Percentiles rank a stretch among this genome's conserved stretches.
Evolutionary conservation across 2,797 vertebrate species (phyloP).

Genomic region (Cetoscarus ocellatus): DNA sequence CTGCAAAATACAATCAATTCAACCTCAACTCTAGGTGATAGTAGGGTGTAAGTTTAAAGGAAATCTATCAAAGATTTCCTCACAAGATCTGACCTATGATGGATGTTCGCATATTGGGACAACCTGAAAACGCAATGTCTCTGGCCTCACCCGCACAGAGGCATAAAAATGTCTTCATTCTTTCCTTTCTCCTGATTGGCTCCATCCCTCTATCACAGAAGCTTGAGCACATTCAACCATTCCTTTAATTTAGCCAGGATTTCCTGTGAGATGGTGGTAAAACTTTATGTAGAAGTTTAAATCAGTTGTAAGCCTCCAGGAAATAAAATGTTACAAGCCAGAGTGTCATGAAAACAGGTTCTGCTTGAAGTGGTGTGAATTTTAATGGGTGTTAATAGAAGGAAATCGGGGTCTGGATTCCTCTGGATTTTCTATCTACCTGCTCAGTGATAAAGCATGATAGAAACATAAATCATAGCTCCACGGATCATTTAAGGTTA

Average conservation of each 20-base stretch:
- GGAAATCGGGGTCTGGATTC: slow-evolving; percentile 10
- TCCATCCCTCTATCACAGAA: too few species aligned
- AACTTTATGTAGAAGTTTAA: background rate
- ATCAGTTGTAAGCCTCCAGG: background rate
- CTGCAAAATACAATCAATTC: too few species aligned
- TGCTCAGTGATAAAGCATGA: slow-evolving; percentile 34
- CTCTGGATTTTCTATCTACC: slow-evolving; percentile 18
- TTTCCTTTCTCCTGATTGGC: too few species aligned
- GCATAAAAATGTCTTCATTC: too few species aligned
- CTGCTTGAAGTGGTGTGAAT: slow-evolving; percentile 28
- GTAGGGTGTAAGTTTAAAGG: too few species aligned
- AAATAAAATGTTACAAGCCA: slow-evolving; percentile 6
- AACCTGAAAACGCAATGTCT: too few species aligned
- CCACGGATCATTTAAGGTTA: slow-evolving; percentile 63
- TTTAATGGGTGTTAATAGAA: slow-evolving; percentile 31
- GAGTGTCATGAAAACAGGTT: slow-evolving; percentile 34
- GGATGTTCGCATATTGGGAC: too few species aligned
- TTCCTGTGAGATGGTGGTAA: background rate
- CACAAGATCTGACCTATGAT: too few species aligned
- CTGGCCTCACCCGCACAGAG: too few species aligned
- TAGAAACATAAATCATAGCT: slow-evolving; percentile 55
- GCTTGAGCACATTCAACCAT: background rate
- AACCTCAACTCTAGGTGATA: too few species aligned
- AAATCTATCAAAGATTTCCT: too few species aligned
- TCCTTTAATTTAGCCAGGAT: background rate